Evolutionary conservation across 2,797 vertebrate genomes (phyloP), one percentile per base, ranked within the genome.

Genomic region (Gallinago nigripennis): DNA sequence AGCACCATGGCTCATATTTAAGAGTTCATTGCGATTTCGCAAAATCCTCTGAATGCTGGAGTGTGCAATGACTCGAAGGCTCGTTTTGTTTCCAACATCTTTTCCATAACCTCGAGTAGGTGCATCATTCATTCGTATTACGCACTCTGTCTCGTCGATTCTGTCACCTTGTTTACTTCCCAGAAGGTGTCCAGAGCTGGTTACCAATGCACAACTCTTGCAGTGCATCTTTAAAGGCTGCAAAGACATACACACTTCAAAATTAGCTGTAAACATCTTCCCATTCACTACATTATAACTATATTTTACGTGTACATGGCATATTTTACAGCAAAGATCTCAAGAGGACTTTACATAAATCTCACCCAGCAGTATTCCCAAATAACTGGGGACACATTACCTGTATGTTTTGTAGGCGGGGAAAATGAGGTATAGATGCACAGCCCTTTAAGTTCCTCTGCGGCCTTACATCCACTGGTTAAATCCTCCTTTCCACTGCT

Each of bases 101-200:
- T 14, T 94, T 8, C 97, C 98, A 2, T 98, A 99, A 17, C 98
- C 98, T 2, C 98, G 97, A 0, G 98, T 99, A 30, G 99, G 99
- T 0, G 99, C 99, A 1, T 99, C 99, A 12, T 99, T 99, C 99
- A 99, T 99, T 46, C 99, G 99, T 92, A 99, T 99, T 86, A 99
- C 99, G 1, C 99, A 99, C 88, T 99, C 99, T 0, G 98, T 98
- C 91, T 86, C 96, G 97, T 99, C 99, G 12, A 99, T 99, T 72
- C 98, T 98, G 41, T 97, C 83, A 1, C 99, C 99, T 31, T 98
- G 98, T 2, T 97, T 95, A 56, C 99, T 98, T 27, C 97, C 98
- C 46, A 99, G 98, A 43, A 99, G 98, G 90, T 99, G 99, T 43
- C 99, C 99, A 0, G 99, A 99, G 98, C 99, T 99, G 90, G 99